phyloP scores from a whole-genome alignment of 23 tunicate genomes.

The Aplidium turbinatum region DNA sequence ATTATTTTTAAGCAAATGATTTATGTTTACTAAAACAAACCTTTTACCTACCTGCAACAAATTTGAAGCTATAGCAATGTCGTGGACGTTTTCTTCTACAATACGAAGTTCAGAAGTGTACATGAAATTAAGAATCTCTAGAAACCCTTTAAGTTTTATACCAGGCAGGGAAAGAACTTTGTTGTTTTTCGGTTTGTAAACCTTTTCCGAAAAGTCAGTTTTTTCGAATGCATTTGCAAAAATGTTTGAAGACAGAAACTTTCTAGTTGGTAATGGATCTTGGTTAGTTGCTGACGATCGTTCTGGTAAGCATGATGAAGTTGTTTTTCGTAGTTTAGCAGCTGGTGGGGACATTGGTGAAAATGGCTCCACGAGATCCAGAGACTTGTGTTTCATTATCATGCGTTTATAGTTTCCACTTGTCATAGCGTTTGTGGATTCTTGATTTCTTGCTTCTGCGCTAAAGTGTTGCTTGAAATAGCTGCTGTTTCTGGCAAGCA shows the following conservation, averaged over 20 bases:
- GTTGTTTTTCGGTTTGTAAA: no score
- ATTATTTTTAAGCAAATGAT: not conserved
- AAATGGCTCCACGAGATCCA: not conserved
- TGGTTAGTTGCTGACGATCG: not conserved
- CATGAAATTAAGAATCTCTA: slow-evolving; percentile 38
- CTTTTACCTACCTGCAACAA: slow-evolving; percentile 36
- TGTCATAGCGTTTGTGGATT: not conserved
- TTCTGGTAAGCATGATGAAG: slow-evolving; percentile 19
- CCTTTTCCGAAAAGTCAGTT: no score
- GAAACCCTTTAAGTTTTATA: slow-evolving; percentile 24
- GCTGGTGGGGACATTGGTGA: slow-evolving; percentile 1
- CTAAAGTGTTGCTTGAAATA: slow-evolving; percentile 29
- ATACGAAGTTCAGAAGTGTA: slow-evolving; percentile 26
- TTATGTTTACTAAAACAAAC: not conserved
- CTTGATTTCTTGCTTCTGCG: not conserved
- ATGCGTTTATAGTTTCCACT: not conserved
- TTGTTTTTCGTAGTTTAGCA: slow-evolving; percentile 5
- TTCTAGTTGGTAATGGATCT: not conserved
- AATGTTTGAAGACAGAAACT: not conserved
- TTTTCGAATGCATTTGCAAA: no score
- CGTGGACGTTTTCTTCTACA: slow-evolving; percentile 26
- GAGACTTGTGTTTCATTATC: not conserved
- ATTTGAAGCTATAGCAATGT: slow-evolving; percentile 16
- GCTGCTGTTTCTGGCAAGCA: slow-evolving; percentile 14
- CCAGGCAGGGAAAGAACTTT: slow-evolving; percentile 42